Percentiles rank a stretch among this genome's conserved stretches.
phyloP scores from a whole-genome alignment of 53 echinoderm and acorn worm genomes.

The Arbacia lixula region DNA sequence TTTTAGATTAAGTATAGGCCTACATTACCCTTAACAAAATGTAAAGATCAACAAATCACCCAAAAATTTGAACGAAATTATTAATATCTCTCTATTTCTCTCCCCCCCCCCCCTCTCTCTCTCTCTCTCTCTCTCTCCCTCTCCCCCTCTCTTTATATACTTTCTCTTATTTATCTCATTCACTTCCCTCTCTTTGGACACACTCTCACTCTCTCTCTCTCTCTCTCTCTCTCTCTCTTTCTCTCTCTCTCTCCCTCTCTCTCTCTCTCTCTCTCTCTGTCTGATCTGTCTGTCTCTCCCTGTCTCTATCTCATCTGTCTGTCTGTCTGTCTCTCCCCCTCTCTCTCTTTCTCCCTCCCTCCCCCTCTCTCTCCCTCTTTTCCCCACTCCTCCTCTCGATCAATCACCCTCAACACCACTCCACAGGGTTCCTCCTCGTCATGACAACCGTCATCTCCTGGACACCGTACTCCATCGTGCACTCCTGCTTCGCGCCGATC shows the following conservation, averaged over 20 bases:
- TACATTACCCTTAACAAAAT: too few species aligned
- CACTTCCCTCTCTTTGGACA: not conserved
- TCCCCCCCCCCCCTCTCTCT: not conserved
- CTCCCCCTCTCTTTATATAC: not conserved
- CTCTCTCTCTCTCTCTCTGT: not conserved
- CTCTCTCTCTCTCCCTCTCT: not conserved
- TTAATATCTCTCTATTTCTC: too few species aligned
- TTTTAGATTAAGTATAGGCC: too few species aligned
- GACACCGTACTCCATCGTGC: slow-evolving; percentile 22
- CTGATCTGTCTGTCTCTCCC: not conserved
- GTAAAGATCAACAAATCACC: too few species aligned
- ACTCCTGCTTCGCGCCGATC: slow-evolving; percentile 4
- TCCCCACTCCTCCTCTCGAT: not conserved
- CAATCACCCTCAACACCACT: not conserved
- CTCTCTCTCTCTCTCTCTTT: not conserved
- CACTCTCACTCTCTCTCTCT: not conserved
- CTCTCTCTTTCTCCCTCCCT: not conserved
- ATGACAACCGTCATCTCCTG: slow-evolving; percentile 21
- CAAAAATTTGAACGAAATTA: too few species aligned
- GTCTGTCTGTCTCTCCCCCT: not conserved
- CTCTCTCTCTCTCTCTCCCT: not conserved
- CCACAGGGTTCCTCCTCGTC: not conserved
- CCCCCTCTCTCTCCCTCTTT: not conserved
- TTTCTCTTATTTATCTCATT: not conserved
- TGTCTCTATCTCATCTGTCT: not conserved